A percentile compares a stretch with the other conserved stretches of the same genome.
phyloP scores from a whole-genome alignment of 2,888 invertebrate genomes.

The Tillus elongatus region DNA sequence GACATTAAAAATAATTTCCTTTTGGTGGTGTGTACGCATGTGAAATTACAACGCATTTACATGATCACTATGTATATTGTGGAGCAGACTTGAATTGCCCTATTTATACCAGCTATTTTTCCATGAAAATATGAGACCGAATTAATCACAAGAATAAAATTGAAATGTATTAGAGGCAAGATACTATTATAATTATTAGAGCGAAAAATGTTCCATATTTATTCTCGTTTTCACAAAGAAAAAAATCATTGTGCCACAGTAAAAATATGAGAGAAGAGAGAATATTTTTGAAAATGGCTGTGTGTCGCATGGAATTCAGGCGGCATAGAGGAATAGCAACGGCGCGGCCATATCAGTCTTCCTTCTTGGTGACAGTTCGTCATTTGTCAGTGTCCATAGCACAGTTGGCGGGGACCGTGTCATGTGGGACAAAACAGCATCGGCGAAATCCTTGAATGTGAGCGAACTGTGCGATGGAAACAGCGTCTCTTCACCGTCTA shows the following conservation, averaged over 20 bases:
- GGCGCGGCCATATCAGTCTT: constrained; percentile 46
- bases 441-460: constrained; percentile 38
- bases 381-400: constrained; percentile 46
- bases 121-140: no score
- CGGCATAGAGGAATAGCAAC: constrained; percentile 39
- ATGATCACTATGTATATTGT: no score
- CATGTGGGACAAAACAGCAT: constrained; percentile 45
- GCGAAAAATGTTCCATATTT: constrained; percentile 39
- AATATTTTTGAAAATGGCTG: constrained; percentile 41
- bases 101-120: no score
- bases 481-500: constrained; percentile 32
- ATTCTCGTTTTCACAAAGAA: constrained; percentile 34
- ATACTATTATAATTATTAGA: constrained; percentile 39
- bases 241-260: constrained; percentile 29
- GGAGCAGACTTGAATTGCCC: no score
- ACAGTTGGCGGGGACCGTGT: constrained; percentile 43
- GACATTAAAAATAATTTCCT: no score
- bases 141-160: no score
- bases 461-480: constrained; percentile 13
- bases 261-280: constrained; percentile 33
- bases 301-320: constrained; percentile 36
- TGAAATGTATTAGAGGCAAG: no score
- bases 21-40: no score
- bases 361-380: constrained; percentile 47
- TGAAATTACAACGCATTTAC: no score